phyloP scores from a whole-genome alignment of 2,113 vertebrate genomes.

The Catharus fuscescens region DNA sequence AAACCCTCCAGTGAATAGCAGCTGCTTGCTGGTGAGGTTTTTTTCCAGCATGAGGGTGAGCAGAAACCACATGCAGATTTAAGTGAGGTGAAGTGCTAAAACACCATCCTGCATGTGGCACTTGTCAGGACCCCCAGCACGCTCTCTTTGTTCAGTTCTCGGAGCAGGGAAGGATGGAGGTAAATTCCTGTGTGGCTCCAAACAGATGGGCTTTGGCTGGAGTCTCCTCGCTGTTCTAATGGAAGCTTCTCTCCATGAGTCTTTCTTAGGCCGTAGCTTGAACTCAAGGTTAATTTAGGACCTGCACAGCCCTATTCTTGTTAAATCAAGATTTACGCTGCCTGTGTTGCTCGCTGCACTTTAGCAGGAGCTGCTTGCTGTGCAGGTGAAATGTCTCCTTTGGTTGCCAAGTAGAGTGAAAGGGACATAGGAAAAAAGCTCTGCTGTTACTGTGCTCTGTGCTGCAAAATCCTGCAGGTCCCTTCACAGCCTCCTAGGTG shows the following conservation, averaged over 20 bases:
- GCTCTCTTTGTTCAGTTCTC: neutral
- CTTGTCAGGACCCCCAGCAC: neutral
- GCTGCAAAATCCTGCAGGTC: neutral
- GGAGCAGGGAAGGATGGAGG: neutral
- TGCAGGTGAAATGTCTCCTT: neutral
- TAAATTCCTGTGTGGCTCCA: neutral
- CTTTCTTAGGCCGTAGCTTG: neutral
- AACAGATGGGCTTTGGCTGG: neutral
- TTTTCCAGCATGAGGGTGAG: neutral
- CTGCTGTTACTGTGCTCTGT: neutral
- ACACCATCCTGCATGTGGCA: neutral
- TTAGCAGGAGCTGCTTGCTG: neutral
- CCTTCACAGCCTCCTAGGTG: neutral
- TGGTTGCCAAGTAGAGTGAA: fast-evolving
- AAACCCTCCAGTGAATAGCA: neutral
- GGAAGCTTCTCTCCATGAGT: neutral
- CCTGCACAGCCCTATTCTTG: neutral
- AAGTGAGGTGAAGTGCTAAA: neutral
- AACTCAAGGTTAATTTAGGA: neutral
- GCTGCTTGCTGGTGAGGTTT: neutral
- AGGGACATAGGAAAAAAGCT: fast-evolving
- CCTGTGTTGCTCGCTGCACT: neutral
- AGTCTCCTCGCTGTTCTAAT: fast-evolving
- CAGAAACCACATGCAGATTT: neutral
- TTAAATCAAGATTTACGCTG: neutral